Conservation (phyloP, 2,113 vertebrate species). For the Acanthochromis polyacanthus region DNA sequence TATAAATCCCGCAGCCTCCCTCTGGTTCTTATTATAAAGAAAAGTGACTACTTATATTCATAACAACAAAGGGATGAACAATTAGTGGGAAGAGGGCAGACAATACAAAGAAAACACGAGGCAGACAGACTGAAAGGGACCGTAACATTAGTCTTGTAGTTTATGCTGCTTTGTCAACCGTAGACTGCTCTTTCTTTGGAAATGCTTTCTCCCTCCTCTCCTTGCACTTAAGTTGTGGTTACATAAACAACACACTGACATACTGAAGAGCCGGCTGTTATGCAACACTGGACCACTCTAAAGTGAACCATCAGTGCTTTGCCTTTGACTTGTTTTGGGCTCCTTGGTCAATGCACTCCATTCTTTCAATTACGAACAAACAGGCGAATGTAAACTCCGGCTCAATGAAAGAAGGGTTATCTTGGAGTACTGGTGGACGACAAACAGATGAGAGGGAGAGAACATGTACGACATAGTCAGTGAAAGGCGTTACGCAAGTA, state of each 20-base stretch:
- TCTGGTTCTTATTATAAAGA: too few relatives aligned
- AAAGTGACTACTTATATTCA: too few relatives aligned
- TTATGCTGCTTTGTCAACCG: not conserved
- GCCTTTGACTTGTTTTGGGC: slow-evolving; percentile 53
- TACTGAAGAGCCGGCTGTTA: slow-evolving; percentile 55
- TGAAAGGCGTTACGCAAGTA: slow-evolving; percentile 46
- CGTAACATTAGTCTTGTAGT: not conserved
- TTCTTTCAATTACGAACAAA: not conserved
- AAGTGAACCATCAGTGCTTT: slow-evolving; percentile 36
- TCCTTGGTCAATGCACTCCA: slow-evolving; percentile 16
- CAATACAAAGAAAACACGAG: too few relatives aligned
- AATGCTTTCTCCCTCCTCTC: slow-evolving; percentile 26
- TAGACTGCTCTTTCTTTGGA: slow-evolving; percentile 13
- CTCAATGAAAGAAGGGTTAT: slow-evolving; percentile 9
- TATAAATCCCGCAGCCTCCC: not conserved
- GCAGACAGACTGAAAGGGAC: not conserved
- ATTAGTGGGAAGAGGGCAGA: too few relatives aligned
- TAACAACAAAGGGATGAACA: too few relatives aligned
- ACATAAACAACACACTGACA: slow-evolving; percentile 69
- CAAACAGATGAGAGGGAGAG: not conserved
- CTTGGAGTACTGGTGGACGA: not conserved
- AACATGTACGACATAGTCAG: not conserved
- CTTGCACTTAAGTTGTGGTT: slow-evolving; percentile 55
- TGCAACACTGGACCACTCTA: slow-evolving; percentile 53
- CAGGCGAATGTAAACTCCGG: not conserved